These are phyloP conservation scores for Verasper variegatus DNA, from an alignment of 2,113 vertebrate species.

Conservation along the genomic window DNA sequence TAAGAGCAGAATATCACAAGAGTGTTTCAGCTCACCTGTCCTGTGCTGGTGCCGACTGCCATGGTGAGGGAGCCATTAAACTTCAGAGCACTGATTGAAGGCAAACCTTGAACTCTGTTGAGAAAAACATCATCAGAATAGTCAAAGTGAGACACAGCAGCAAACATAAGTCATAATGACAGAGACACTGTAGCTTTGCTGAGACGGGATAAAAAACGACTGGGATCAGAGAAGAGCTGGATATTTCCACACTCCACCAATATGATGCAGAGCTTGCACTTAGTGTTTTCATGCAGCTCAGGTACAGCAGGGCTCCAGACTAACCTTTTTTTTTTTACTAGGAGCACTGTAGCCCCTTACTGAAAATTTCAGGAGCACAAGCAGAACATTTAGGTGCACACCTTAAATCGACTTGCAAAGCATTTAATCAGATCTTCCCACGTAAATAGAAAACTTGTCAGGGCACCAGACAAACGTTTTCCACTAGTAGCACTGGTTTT, in stretches of 20 bases:
- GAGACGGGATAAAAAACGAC: background rate
- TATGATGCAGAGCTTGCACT: slow-evolving; percentile 22
- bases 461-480: too few relatives aligned
- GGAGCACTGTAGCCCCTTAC: too few relatives aligned
- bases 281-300: background rate
- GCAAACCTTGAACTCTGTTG: slow-evolving; percentile 89
- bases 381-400: too few relatives aligned
- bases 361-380: too few relatives aligned
- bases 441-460: too few relatives aligned
- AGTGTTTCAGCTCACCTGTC: slow-evolving; percentile 85
- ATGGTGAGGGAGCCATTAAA: slow-evolving; percentile 91
- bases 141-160: background rate
- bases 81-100: slow-evolving; percentile 90
- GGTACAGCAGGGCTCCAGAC: too few relatives aligned
- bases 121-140: slow-evolving; percentile 7
- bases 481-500: too few relatives aligned
- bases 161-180: background rate
- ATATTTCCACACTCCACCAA: background rate
- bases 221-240: background rate
- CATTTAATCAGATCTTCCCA: too few relatives aligned
- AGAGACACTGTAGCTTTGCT: background rate
- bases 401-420: too few relatives aligned
- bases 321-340: too few relatives aligned
- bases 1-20: too few relatives aligned
- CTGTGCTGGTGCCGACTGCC: slow-evolving; percentile 95